These are phyloP conservation scores for Rhineura floridana DNA, from an alignment of 2,113 vertebrate species.

Conservation along the genomic window DNA sequence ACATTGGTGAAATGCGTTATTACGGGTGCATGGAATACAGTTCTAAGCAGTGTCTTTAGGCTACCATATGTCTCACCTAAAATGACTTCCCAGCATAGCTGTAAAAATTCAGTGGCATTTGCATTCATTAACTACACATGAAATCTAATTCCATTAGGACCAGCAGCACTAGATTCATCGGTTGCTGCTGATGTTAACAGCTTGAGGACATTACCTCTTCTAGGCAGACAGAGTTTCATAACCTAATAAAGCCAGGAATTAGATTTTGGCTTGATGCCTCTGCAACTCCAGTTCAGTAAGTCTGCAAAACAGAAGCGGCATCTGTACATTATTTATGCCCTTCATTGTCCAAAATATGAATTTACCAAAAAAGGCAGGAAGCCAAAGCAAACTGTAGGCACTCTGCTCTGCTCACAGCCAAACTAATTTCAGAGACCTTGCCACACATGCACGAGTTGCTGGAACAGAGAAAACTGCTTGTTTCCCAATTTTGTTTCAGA, in stretches of 20 bases:
- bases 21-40: slow-evolving; percentile 41
- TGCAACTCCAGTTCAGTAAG: slow-evolving; percentile 44
- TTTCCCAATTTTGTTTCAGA: slow-evolving; percentile 30
- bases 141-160: slow-evolving; percentile 59
- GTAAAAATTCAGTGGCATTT: slow-evolving; percentile 66
- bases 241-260: slow-evolving; percentile 61
- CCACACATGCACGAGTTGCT: not conserved
- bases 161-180: slow-evolving; percentile 48
- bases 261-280: slow-evolving; percentile 51
- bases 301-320: slow-evolving; percentile 36
- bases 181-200: slow-evolving; percentile 36
- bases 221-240: slow-evolving; percentile 56
- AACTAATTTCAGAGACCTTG: slow-evolving; percentile 45
- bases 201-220: slow-evolving; percentile 56
- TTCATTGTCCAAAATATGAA: slow-evolving; percentile 50
- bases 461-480: slow-evolving; percentile 28
- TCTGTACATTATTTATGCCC: slow-evolving; percentile 60
- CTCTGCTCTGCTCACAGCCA: not conserved
- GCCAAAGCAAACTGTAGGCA: slow-evolving; percentile 50
- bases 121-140: slow-evolving; percentile 65
- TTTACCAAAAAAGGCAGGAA: slow-evolving; percentile 47
- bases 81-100: slow-evolving; percentile 58
- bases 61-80: slow-evolving; percentile 41
- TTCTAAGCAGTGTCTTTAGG: slow-evolving; percentile 50
- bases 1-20: slow-evolving; percentile 45